Percentiles rank a stretch among this genome's conserved stretches.
These are phyloP conservation scores for Diabrotica virgifera DNA, from an alignment of 1,140 invertebrate genomes.

Conservation along the genomic window DNA sequence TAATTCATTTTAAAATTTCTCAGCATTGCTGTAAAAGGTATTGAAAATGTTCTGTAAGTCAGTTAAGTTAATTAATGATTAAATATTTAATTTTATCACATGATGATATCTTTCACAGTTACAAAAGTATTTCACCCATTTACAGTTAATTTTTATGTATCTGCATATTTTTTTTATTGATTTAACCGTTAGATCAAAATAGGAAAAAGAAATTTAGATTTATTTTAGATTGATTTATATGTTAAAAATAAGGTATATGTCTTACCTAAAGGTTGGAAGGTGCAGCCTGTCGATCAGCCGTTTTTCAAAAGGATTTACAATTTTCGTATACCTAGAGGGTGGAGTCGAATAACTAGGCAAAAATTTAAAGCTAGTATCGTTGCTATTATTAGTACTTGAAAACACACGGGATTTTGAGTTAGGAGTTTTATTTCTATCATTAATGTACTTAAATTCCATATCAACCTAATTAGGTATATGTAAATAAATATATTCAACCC, in stretches of 20 bases:
- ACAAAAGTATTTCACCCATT: too few species aligned
- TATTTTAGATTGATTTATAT: too few species aligned
- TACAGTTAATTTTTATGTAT: too few species aligned
- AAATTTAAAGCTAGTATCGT: constrained; percentile 37
- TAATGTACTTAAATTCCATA: constrained; percentile 29
- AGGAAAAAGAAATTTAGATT: too few species aligned
- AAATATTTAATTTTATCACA: too few species aligned
- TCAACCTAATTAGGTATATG: background rate
- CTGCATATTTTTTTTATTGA: too few species aligned
- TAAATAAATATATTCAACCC: background rate
- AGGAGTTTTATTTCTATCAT: constrained; percentile 29
- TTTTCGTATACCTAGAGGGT: constrained; percentile 38
- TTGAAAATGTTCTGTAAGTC: too few species aligned
- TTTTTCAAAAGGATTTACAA: constrained; percentile 44
- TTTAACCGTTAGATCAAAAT: too few species aligned
- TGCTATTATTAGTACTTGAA: constrained; percentile 14
- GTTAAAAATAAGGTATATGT: background rate
- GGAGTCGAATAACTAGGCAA: constrained; percentile 38
- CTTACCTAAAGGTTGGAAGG: constrained; percentile 43
- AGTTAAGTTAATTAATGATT: too few species aligned
- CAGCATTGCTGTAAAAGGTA: too few species aligned
- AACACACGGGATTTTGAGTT: constrained; percentile 26
- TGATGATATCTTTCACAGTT: too few species aligned
- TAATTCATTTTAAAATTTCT: too few species aligned
- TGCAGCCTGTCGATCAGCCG: constrained; percentile 41